Evolutionary conservation across 2,888 invertebrate genomes (phyloP).

Genomic region (Cosmorhoe ocellata): DNA sequence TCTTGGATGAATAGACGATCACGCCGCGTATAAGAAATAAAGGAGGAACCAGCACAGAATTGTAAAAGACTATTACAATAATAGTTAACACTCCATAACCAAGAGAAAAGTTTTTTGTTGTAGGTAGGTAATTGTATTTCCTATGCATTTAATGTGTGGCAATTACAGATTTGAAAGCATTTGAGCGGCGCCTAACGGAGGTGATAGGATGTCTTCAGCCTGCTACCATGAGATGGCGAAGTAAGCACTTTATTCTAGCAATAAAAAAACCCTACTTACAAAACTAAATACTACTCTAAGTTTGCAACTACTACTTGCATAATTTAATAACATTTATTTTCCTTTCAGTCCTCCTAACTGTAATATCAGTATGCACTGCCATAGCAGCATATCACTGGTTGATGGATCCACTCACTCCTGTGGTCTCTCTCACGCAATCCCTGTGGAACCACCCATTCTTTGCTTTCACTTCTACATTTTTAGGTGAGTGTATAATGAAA

Average conservation of each 20-base stretch:
- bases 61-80: too few species aligned
- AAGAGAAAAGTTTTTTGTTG: too few species aligned
- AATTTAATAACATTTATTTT: too few species aligned
- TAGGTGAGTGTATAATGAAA: constrained; percentile 81
- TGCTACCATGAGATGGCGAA: constrained; percentile 96
- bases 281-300: too few species aligned
- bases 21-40: too few species aligned
- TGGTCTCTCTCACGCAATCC: constrained; percentile 94
- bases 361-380: constrained; percentile 94
- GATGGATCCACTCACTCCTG: constrained; percentile 95
- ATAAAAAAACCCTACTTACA: too few species aligned
- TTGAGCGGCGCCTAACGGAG: constrained; percentile 97
- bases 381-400: constrained; percentile 98
- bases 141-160: too few species aligned
- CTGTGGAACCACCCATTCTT: constrained; percentile 97
- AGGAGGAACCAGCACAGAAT: too few species aligned
- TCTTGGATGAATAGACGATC: too few species aligned
- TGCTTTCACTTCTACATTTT: constrained; percentile 91
- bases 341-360: constrained; percentile 89
- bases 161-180: constrained; percentile 96
- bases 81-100: too few species aligned
- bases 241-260: constrained; percentile 87
- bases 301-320: too few species aligned
- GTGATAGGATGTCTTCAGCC: constrained; percentile 98
- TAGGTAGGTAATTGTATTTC: constrained; percentile 18